These are phyloP conservation scores for Apostichopus leukothele DNA, from an alignment of 53 echinoderm and acorn worm genomes.

Conservation along the genomic window DNA sequence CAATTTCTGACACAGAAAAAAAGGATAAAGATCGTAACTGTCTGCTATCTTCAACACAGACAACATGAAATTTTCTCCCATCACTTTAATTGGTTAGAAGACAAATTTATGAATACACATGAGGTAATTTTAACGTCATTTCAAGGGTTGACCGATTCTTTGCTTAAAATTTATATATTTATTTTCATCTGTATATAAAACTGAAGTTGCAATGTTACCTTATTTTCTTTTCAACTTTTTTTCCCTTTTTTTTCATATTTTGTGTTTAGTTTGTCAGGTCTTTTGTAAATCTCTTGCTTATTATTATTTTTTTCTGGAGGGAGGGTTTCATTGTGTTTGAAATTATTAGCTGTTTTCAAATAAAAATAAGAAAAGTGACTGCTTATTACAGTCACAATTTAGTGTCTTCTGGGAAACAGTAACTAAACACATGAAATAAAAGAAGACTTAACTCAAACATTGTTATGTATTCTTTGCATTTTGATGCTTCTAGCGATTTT, in stretches of 20 bases:
- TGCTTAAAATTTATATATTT: background rate
- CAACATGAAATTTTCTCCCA: no score
- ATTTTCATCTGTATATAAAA: slow-evolving; percentile 39
- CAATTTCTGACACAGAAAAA: background rate
- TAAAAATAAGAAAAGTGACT: background rate
- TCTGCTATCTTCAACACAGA: background rate
- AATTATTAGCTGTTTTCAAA: background rate
- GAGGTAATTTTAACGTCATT: background rate
- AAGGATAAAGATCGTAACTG: background rate
- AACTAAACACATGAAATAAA: slow-evolving; percentile 24
- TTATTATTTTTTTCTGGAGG: background rate
- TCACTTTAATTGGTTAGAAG: background rate
- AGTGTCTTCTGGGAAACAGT: slow-evolving; percentile 26
- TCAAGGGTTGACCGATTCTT: background rate
- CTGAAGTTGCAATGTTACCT: slow-evolving; percentile 26
- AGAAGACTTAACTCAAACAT: no score
- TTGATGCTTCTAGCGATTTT: no score
- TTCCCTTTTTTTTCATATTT: background rate
- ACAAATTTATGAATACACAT: background rate
- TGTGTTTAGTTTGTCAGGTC: background rate
- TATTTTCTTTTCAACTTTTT: background rate
- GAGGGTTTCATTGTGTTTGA: background rate
- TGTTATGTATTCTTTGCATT: no score
- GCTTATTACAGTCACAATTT: background rate
- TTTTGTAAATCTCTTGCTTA: background rate